Percentiles rank a stretch among this genome's conserved stretches.
phyloP scores from a whole-genome alignment of 2,113 vertebrate species.

The Lipophrys pholis region DNA sequence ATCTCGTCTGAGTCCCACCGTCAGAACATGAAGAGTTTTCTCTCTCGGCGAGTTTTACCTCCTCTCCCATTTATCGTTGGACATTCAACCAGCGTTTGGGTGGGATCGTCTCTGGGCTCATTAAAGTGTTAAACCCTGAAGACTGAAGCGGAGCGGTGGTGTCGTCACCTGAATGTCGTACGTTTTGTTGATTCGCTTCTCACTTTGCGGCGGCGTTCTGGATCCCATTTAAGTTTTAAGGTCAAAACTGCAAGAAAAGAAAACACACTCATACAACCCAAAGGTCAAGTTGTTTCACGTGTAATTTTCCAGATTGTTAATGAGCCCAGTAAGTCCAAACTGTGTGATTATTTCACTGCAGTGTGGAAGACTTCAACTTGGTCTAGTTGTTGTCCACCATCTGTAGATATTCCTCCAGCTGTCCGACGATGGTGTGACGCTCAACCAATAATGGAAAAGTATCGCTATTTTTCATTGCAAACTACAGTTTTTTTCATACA shows the following conservation, averaged over 20 bases:
- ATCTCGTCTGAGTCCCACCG: slow-evolving; percentile 15
- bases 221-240: too few relatives aligned
- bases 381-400: too few relatives aligned
- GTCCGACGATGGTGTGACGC: slow-evolving; percentile 76
- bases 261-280: slow-evolving; percentile 55
- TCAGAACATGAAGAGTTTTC: slow-evolving; percentile 67
- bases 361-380: background rate
- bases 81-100: too few relatives aligned
- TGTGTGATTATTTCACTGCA: slow-evolving; percentile 73
- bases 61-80: too few relatives aligned
- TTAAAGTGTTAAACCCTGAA: too few relatives aligned
- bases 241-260: slow-evolving; percentile 26
- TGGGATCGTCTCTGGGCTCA: too few relatives aligned
- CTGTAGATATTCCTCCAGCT: slow-evolving; percentile 47
- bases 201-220: too few relatives aligned
- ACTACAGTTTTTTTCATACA: too few relatives aligned
- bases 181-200: too few relatives aligned
- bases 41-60: slow-evolving; percentile 14
- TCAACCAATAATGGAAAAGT: slow-evolving; percentile 38
- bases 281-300: slow-evolving; percentile 63
- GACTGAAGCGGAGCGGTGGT: too few relatives aligned
- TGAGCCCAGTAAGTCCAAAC: slow-evolving; percentile 75
- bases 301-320: slow-evolving; percentile 6
- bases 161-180: too few relatives aligned
- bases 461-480: too few relatives aligned